A percentile compares a stretch with the other conserved stretches of the same genome.
Evolutionary conservation across 2,797 vertebrate genomes (phyloP).

Genomic region (Choloepus didactylus): DNA sequence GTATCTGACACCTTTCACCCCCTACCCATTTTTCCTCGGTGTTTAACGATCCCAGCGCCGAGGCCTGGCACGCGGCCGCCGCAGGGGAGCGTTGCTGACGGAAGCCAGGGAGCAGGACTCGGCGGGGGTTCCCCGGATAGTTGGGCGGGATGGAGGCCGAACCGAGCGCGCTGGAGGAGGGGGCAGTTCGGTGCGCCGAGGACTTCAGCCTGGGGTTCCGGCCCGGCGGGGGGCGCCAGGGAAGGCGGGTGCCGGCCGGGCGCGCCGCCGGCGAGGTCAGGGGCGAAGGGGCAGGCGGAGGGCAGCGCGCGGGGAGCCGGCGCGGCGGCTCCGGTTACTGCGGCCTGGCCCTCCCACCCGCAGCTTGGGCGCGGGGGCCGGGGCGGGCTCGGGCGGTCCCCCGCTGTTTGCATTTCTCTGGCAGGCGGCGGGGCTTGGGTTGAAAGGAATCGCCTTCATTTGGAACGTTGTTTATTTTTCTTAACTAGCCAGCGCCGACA

Average conservation of each 20-base stretch:
- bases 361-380: slow-evolving; percentile 84
- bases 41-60: background rate
- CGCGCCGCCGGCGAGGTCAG: slow-evolving; percentile 90
- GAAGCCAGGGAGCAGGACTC: background rate
- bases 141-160: background rate
- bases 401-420: slow-evolving; percentile 88
- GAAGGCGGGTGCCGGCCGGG: slow-evolving; percentile 17
- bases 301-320: slow-evolving; percentile 88
- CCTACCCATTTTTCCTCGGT: background rate
- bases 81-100: background rate
- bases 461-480: slow-evolving; percentile 91
- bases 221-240: slow-evolving; percentile 4
- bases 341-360: slow-evolving; percentile 85
- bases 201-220: background rate
- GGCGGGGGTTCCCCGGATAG: background rate
- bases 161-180: background rate
- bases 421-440: slow-evolving; percentile 87
- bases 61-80: background rate
- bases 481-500: slow-evolving; percentile 88
- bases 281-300: slow-evolving; percentile 94
- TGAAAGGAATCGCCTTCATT: slow-evolving; percentile 89
- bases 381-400: slow-evolving; percentile 81
- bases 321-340: slow-evolving; percentile 87
- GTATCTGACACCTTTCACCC: background rate
- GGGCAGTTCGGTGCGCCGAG: background rate